Conservation (phyloP, 2,888 invertebrate genomes). For the Clitarchus hookeri region DNA sequence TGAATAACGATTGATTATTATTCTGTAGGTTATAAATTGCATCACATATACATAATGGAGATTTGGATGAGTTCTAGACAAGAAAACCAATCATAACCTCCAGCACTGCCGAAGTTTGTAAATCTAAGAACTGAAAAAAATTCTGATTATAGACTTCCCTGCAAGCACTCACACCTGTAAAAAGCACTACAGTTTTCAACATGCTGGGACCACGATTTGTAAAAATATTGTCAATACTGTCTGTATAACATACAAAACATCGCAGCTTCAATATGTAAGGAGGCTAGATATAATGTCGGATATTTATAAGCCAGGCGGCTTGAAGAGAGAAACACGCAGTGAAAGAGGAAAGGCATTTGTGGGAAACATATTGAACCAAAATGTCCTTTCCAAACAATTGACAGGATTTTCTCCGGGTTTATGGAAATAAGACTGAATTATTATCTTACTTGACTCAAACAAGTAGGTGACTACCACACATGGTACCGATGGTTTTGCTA, state of each 20-base stretch:
- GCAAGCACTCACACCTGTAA: neutral
- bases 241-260: neutral
- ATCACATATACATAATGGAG: neutral
- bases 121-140: neutral
- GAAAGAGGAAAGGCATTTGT: neutral
- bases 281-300: conserved; percentile 17
- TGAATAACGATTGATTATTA: neutral
- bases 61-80: conserved; percentile 16
- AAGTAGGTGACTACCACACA: neutral
- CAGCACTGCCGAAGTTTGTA: neutral
- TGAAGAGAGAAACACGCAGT: neutral
- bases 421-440: neutral
- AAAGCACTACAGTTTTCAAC: neutral
- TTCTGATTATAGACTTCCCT: conserved; percentile 12
- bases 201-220: neutral
- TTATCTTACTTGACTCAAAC: neutral
- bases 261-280: neutral
- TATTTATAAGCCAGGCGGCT: neutral
- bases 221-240: conserved; percentile 16
- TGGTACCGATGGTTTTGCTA: neutral
- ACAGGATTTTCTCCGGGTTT: neutral
- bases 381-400: conserved; percentile 5
- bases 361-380: conserved; percentile 4
- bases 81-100: neutral
- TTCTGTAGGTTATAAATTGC: neutral